phyloP scores from a whole-genome alignment of 2,113 vertebrate species.

The Hippocampus zosterae region DNA sequence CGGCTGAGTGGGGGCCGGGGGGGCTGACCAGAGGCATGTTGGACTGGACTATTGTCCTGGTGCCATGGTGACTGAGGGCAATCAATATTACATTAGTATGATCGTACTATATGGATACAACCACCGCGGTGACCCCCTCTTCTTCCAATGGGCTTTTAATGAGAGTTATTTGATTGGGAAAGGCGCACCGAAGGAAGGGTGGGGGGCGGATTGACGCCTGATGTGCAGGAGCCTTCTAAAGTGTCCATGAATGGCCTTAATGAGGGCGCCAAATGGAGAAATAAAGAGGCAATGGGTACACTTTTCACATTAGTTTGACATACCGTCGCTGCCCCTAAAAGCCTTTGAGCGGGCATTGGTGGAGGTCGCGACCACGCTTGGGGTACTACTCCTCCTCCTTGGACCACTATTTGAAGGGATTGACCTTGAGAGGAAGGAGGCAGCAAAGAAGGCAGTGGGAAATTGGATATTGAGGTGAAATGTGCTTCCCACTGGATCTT shows the following conservation, averaged over 20 bases:
- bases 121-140: conserved; percentile 16
- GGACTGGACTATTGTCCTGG: conserved; percentile 45
- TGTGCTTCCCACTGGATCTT: conserved; percentile 39
- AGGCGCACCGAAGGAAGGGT: conserved; percentile 46
- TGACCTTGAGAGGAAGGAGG: conserved; percentile 70
- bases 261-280: conserved; percentile 74
- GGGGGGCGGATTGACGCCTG: conserved; percentile 58
- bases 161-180: conserved; percentile 65
- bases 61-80: conserved; percentile 52
- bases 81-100: conserved; percentile 67
- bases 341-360: conserved; percentile 72
- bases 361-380: conserved; percentile 67
- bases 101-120: conserved; percentile 33
- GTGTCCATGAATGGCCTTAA: conserved; percentile 71
- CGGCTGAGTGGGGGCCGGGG: conserved; percentile 17
- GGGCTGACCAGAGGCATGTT: conserved; percentile 41
- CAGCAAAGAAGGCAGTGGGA: conserved; percentile 34
- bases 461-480: conserved; percentile 44
- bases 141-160: conserved; percentile 38
- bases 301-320: conserved; percentile 74
- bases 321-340: conserved; percentile 65
- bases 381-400: conserved; percentile 63
- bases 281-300: conserved; percentile 76
- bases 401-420: conserved; percentile 72
- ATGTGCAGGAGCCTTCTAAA: conserved; percentile 64